A percentile compares a stretch with the other conserved stretches of the same genome.
These are phyloP conservation scores for Odocoileus hemionus DNA, from an alignment of 2,113 vertebrate genomes.

Conservation along the genomic window DNA sequence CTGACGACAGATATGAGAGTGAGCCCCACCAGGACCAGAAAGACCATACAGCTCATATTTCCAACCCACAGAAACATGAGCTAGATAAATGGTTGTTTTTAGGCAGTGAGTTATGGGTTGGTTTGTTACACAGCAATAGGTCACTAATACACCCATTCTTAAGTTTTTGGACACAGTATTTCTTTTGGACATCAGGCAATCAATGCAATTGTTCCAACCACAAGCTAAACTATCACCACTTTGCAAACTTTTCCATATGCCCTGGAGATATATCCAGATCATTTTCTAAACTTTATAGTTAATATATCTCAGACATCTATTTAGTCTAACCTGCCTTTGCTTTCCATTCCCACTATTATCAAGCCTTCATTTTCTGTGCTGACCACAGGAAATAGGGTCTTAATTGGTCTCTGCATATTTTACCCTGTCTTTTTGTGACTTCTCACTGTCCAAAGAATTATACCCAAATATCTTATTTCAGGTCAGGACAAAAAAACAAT, in stretches of 20 bases:
- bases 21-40: neutral
- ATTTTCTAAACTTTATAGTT: neutral
- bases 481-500: neutral
- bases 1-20: neutral
- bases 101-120: neutral
- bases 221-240: neutral
- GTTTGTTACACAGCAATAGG: conserved; percentile 9
- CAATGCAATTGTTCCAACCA: neutral
- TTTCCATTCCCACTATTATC: neutral
- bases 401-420: neutral
- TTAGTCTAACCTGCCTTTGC: neutral
- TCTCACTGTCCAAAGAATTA: neutral
- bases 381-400: neutral
- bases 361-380: neutral
- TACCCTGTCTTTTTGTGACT: neutral
- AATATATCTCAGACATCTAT: neutral
- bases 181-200: neutral
- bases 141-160: neutral
- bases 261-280: neutral
- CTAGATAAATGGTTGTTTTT: neutral
- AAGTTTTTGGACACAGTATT: neutral
- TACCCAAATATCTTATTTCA: neutral
- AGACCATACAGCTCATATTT: neutral
- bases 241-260: neutral
- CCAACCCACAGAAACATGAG: neutral